These are phyloP conservation scores for Dicycla oo DNA, from an alignment of 2,888 invertebrate species.

Conservation along the genomic window DNA sequence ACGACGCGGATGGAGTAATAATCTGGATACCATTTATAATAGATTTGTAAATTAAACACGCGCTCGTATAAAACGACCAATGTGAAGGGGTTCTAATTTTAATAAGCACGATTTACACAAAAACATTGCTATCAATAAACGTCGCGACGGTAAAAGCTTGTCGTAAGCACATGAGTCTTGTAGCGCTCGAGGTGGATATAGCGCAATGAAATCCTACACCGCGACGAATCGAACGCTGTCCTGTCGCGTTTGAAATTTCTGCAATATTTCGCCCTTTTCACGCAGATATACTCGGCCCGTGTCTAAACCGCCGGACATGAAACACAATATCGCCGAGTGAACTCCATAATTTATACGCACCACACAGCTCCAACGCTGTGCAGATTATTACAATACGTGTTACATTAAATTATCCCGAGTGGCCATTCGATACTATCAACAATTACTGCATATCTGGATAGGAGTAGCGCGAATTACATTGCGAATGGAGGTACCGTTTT, in stretches of 20 bases:
- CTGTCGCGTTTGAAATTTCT: constrained; percentile 89
- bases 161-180: constrained; percentile 82
- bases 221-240: constrained; percentile 89
- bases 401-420: constrained; percentile 76
- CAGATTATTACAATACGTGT: constrained; percentile 80
- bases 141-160: constrained; percentile 77
- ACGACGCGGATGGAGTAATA: constrained; percentile 69
- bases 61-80: constrained; percentile 69
- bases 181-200: constrained; percentile 77
- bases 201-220: constrained; percentile 90
- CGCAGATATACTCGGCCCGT: constrained; percentile 87
- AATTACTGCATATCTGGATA: constrained; percentile 38
- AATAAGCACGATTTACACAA: constrained; percentile 79
- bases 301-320: constrained; percentile 89
- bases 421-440: constrained; percentile 52
- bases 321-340: constrained; percentile 88
- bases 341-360: constrained; percentile 87
- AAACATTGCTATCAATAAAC: constrained; percentile 85
- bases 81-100: constrained; percentile 80
- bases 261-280: constrained; percentile 90
- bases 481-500: constrained; percentile 22
- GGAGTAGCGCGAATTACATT: constrained; percentile 5
- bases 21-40: constrained; percentile 68
- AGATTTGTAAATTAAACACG: constrained; percentile 71
- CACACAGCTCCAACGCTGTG: constrained; percentile 73